phyloP scores from a whole-genome alignment of 2,113 vertebrate species.

The Chaetodon auriga region DNA sequence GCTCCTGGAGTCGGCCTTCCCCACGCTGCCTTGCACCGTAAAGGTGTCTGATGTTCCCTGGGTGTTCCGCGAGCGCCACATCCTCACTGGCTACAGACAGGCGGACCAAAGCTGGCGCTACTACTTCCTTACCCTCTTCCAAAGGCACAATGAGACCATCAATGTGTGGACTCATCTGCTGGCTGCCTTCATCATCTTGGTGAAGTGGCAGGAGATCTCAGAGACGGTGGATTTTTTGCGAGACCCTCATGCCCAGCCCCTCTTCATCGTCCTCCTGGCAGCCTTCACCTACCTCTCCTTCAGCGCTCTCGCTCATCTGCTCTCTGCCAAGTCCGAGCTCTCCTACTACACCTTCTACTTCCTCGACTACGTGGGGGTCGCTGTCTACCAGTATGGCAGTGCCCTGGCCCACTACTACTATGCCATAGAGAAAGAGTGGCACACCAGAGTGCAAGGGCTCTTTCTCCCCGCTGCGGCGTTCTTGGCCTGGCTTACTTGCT shows the following conservation, averaged over 20 bases:
- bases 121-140: constrained; percentile 94
- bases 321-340: constrained; percentile 95
- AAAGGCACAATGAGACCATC: constrained; percentile 93
- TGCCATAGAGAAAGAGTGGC: constrained; percentile 90
- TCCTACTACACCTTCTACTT: constrained; percentile 97
- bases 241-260: constrained; percentile 90
- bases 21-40: constrained; percentile 88
- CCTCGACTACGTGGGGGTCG: constrained; percentile 95
- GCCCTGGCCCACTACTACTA: constrained; percentile 95
- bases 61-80: constrained; percentile 93
- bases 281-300: constrained; percentile 92
- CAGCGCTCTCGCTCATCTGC: constrained; percentile 93
- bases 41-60: constrained; percentile 89
- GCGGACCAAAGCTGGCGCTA: constrained; percentile 91
- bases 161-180: constrained; percentile 95
- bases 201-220: constrained; percentile 87
- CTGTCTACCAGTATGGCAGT: constrained; percentile 94
- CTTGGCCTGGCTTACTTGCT: constrained; percentile 94
- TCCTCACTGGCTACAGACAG: constrained; percentile 90
- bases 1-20: constrained; percentile 85
- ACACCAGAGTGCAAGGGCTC: constrained; percentile 81
- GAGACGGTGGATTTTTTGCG: constrained; percentile 89
- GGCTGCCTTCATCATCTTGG: constrained; percentile 88
- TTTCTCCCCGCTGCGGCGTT: constrained; percentile 89
- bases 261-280: constrained; percentile 90